Percentiles rank a stretch among this genome's conserved stretches.
These are phyloP conservation scores for Sebastes elongatus DNA, from an alignment of 2,797 vertebrate species.

Conservation along the genomic window DNA sequence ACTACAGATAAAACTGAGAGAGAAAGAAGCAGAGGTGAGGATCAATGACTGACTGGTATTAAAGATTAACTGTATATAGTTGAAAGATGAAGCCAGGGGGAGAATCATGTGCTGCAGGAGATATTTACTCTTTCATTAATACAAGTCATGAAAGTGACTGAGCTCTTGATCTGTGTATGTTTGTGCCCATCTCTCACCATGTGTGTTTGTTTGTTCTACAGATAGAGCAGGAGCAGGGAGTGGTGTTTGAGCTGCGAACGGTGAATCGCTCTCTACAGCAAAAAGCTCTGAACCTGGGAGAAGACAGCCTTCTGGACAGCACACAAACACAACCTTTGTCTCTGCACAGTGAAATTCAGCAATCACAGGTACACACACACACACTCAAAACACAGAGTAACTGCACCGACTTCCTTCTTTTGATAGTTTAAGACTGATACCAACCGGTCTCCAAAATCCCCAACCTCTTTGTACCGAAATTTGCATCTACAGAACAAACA, in stretches of 20 bases:
- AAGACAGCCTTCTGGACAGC: conserved; percentile 74
- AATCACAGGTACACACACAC: conserved; percentile 69
- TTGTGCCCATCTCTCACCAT: not conserved
- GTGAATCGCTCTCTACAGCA: conserved; percentile 81
- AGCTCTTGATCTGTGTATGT: conserved; percentile 9
- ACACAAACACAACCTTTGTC: conserved; percentile 69
- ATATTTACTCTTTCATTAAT: conserved; percentile 17
- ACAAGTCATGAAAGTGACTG: conserved; percentile 25
- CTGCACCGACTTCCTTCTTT: not conserved
- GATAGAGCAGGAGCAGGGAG: conserved; percentile 85
- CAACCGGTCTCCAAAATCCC: not conserved
- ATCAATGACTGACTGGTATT: not conserved
- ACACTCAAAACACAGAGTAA: not conserved
- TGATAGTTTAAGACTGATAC: not conserved
- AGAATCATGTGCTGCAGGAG: not conserved
- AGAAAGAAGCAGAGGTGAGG: conserved; percentile 83
- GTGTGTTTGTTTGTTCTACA: conserved; percentile 53
- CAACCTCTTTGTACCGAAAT: not conserved
- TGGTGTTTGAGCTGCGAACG: conserved; percentile 84
- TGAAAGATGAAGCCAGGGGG: not conserved
- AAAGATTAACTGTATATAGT: not conserved
- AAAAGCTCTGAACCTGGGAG: conserved; percentile 77
- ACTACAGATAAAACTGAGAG: conserved; percentile 73
- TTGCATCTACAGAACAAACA: not conserved
- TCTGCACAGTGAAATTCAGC: conserved; percentile 79